These are phyloP conservation scores for Nomada fabriciana DNA, from an alignment of 2,888 invertebrate species.

Conservation along the genomic window DNA sequence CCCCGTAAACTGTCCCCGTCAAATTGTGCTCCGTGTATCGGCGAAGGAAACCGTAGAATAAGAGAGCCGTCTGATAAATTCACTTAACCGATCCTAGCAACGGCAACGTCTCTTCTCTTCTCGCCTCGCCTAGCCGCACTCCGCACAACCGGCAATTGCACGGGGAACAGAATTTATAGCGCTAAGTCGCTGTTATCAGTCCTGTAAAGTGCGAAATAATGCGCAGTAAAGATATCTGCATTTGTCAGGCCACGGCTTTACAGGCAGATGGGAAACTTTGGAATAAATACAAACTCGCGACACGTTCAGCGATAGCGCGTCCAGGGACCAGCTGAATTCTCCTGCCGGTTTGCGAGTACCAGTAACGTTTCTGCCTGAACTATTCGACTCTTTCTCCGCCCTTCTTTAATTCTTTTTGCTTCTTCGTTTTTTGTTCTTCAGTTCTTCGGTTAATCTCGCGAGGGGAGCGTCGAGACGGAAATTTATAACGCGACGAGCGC, in stretches of 20 bases:
- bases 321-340: slow-evolving; percentile 26
- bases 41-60: slow-evolving; percentile 33
- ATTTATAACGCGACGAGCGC: slow-evolving; percentile 23
- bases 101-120: slow-evolving; percentile 14
- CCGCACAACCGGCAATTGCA: slow-evolving; percentile 24
- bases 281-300: slow-evolving; percentile 54
- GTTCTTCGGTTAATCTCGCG: background rate
- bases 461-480: background rate
- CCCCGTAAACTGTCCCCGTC: slow-evolving; percentile 17
- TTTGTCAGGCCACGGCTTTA: slow-evolving; percentile 46
- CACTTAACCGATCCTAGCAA: slow-evolving; percentile 6
- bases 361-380: too few relatives aligned
- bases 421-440: background rate
- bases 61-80: slow-evolving; percentile 53
- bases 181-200: slow-evolving; percentile 55
- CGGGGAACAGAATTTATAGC: slow-evolving; percentile 63
- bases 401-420: background rate
- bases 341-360: background rate
- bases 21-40: slow-evolving; percentile 31
- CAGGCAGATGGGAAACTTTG: slow-evolving; percentile 50
- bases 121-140: background rate
- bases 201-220: slow-evolving; percentile 64
- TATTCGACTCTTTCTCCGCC: too few relatives aligned
- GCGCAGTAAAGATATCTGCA: slow-evolving; percentile 63
- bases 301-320: slow-evolving; percentile 31